phyloP scores from a whole-genome alignment of 2,113 vertebrate genomes.

The Sphyrna mokarran region DNA sequence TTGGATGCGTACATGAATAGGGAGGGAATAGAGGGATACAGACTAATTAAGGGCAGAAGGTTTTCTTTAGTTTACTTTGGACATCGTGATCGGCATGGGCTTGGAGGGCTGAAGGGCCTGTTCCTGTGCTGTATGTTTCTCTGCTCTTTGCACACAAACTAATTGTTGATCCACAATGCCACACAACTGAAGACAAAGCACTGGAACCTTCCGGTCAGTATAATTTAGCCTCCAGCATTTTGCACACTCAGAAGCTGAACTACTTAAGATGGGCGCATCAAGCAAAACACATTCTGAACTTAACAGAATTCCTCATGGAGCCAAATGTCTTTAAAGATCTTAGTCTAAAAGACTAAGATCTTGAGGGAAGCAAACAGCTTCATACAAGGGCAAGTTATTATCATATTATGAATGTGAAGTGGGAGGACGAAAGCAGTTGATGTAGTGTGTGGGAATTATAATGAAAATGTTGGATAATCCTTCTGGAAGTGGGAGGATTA shows the following conservation, averaged over 20 bases:
- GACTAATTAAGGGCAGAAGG: too few species aligned
- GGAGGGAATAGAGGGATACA: too few species aligned
- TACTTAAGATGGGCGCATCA: neutral
- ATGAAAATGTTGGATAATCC: neutral
- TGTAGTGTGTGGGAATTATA: neutral
- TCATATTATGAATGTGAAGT: neutral
- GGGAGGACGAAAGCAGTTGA: neutral
- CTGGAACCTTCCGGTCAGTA: neutral
- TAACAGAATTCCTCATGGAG: neutral
- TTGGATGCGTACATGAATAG: too few species aligned
- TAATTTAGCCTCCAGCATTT: neutral
- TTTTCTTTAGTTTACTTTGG: too few species aligned
- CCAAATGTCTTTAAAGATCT: neutral
- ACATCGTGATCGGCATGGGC: too few species aligned
- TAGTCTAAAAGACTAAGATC: neutral
- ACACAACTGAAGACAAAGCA: neutral
- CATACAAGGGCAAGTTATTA: neutral
- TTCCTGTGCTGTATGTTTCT: too few species aligned
- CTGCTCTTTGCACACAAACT: too few species aligned
- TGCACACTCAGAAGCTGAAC: neutral
- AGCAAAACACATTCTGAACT: too few species aligned
- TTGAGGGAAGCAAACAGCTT: neutral
- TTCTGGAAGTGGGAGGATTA: constrained; percentile 23
- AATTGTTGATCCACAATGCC: neutral
- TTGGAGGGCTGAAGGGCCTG: too few species aligned